Percentiles rank a stretch among this genome's conserved stretches.
Evolutionary conservation across 1,140 invertebrate species (phyloP).

Genomic region (Phymastichus coffea): DNA sequence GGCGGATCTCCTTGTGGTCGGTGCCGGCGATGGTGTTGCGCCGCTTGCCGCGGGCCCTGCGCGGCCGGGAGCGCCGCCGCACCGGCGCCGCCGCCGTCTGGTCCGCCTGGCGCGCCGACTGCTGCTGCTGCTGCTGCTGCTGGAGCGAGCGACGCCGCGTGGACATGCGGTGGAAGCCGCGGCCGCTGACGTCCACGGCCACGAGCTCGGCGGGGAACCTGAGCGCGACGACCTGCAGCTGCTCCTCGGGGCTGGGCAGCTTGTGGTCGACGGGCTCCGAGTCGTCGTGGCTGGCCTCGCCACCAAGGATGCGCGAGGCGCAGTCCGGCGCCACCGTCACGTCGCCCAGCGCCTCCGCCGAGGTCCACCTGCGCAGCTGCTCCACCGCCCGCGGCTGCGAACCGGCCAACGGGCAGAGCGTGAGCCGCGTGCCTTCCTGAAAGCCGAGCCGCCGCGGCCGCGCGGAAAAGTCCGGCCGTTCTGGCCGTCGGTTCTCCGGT

Average conservation of each 20-base stretch:
- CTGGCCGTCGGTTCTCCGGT: too few relatives aligned
- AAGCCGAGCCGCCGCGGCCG: slow-evolving; percentile 18
- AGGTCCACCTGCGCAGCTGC: slow-evolving; percentile 80
- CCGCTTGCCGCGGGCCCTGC: slow-evolving; percentile 77
- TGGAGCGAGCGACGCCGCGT: slow-evolving; percentile 76
- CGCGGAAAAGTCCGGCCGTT: too few relatives aligned
- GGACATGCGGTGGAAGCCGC: slow-evolving; percentile 84
- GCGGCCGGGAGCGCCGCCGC: slow-evolving; percentile 69
- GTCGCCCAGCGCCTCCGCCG: slow-evolving; percentile 77
- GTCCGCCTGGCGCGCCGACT: slow-evolving; percentile 66
- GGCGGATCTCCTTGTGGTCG: slow-evolving; percentile 81
- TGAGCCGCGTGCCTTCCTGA: not conserved
- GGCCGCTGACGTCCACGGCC: slow-evolving; percentile 82
- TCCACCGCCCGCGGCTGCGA: slow-evolving; percentile 75
- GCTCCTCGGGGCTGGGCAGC: slow-evolving; percentile 80
- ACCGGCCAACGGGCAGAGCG: not conserved
- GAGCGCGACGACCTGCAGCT: slow-evolving; percentile 73
- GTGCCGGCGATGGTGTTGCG: slow-evolving; percentile 87
- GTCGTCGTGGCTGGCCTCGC: slow-evolving; percentile 74
- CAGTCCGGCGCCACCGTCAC: slow-evolving; percentile 77
- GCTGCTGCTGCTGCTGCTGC: slow-evolving; percentile 56
- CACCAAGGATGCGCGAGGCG: slow-evolving; percentile 62
- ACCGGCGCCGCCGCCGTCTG: slow-evolving; percentile 68
- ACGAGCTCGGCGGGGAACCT: slow-evolving; percentile 87
- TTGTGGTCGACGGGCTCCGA: slow-evolving; percentile 77